Base-by-base conservation (phyloP, 2,113 vertebrate species). In the Meriones unguiculatus region DNA sequence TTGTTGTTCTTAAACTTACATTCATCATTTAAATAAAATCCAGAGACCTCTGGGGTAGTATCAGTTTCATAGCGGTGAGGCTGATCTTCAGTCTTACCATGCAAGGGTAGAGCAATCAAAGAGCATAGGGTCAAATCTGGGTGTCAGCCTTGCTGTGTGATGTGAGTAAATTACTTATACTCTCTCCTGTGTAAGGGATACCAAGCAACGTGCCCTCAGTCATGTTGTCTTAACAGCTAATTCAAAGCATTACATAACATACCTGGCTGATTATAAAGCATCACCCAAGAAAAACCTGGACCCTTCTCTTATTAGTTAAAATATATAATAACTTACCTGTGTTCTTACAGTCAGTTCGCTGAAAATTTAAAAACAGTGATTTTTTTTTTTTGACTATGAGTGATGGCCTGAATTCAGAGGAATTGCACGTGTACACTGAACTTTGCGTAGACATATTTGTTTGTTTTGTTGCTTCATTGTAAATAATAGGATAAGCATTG, bases 1-100 rank as follows among this genome's bases (percentile, higher is more conserved):
- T 64, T 95, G 7, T 32, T 92, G 46, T 70, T 30, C 94, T 93
- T 70, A 18, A 41, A 91, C 78, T 57, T 10, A 62, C 32, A 59
- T 84, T 84, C 9, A 70, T 73, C 62, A 80, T 91, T 93, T 80
- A 67, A 94, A 87, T 95, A 94, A 87, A 78, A 9, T 38, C 50
- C n/a, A 52, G 25, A 41, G 22, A 4, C 78, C 17, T 91, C 18
- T 6, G 72, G 46, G 64, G 30, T 30, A 86, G 76, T 73, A 25
- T 52, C 25, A 69, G 20, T 78, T 89, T 84, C 46, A 46, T 13
- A 75, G 82, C 41, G 18, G 10, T 59, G 24, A 76, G 70, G 67
- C 7, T 84, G 69, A 73, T 59, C 35, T 89, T 91, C n/a, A 72
- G 41, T 20, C 10, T 57, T 22, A 70, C 18, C 92, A 62, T n/a